Percentiles rank a stretch among this genome's conserved stretches.
Evolutionary conservation across 2,113 vertebrate species (phyloP).

Genomic region (Pantherophis guttatus): DNA sequence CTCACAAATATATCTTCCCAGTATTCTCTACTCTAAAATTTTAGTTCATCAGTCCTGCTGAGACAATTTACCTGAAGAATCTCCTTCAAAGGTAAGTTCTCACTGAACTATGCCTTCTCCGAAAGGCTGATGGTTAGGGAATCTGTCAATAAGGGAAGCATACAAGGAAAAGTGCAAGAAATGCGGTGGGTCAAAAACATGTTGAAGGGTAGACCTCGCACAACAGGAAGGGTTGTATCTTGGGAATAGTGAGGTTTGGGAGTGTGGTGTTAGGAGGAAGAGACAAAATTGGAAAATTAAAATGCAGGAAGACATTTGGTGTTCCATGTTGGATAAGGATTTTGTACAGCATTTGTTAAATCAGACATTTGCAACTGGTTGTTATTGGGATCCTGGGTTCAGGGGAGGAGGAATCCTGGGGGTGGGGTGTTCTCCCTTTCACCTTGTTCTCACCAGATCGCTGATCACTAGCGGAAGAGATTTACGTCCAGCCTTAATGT

Average conservation of each 20-base stretch:
- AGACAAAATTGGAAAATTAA: neutral
- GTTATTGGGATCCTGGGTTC: neutral
- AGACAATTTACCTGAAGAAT: neutral
- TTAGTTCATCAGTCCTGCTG: neutral
- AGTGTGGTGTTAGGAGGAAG: neutral
- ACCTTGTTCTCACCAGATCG: constrained; percentile 70
- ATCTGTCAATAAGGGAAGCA: neutral
- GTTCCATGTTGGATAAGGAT: neutral
- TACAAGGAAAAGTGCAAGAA: neutral
- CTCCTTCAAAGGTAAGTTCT: neutral
- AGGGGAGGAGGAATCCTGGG: neutral
- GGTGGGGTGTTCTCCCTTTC: constrained; percentile 46
- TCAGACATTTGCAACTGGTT: neutral
- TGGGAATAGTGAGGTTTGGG: neutral
- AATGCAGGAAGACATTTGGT: neutral
- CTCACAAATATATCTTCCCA: neutral
- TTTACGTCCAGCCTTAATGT: constrained; percentile 75
- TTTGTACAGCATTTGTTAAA: neutral
- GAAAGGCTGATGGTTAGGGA: neutral
- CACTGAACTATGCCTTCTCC: neutral
- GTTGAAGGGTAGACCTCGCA: neutral
- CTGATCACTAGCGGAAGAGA: constrained; percentile 75
- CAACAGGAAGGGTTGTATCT: neutral
- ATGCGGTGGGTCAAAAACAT: neutral
- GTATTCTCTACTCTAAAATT: neutral